phyloP scores from a whole-genome alignment of 2,888 invertebrate genomes.

The Aleiodes testaceus region DNA sequence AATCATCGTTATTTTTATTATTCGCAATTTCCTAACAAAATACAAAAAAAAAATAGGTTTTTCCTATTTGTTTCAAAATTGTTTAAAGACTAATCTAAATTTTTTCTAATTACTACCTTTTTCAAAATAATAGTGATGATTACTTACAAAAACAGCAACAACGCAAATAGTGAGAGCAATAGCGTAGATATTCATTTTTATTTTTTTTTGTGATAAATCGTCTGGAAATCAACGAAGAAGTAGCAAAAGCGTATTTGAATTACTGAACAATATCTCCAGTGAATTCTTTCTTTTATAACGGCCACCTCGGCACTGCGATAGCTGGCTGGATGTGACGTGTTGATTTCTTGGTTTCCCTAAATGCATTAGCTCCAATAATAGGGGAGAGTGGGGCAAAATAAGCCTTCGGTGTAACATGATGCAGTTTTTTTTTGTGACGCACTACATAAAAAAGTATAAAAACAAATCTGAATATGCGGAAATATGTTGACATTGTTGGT shows the following conservation, averaged over 20 bases:
- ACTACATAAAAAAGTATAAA: too few relatives aligned
- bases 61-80: too few relatives aligned
- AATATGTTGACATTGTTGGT: too few relatives aligned
- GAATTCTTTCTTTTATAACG: slow-evolving; percentile 32
- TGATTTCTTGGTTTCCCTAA: slow-evolving; percentile 11
- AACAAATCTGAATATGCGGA: too few relatives aligned
- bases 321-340: neutral
- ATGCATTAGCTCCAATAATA: slow-evolving; percentile 21
- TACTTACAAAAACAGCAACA: slow-evolving; percentile 53
- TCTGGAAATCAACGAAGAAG: neutral
- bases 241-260: neutral
- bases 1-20: too few relatives aligned
- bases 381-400: too few relatives aligned
- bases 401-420: too few relatives aligned
- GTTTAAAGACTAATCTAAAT: too few relatives aligned
- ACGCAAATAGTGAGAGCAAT: slow-evolving; percentile 53
- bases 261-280: slow-evolving; percentile 12
- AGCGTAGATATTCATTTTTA: slow-evolving; percentile 54
- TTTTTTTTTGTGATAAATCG: neutral
- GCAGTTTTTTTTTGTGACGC: too few relatives aligned
- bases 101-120: too few relatives aligned
- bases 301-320: neutral
- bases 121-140: slow-evolving; percentile 1
- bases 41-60: too few relatives aligned
- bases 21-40: too few relatives aligned